Conservation (phyloP, 2,797 vertebrate species). For the Vultur gryphus region DNA sequence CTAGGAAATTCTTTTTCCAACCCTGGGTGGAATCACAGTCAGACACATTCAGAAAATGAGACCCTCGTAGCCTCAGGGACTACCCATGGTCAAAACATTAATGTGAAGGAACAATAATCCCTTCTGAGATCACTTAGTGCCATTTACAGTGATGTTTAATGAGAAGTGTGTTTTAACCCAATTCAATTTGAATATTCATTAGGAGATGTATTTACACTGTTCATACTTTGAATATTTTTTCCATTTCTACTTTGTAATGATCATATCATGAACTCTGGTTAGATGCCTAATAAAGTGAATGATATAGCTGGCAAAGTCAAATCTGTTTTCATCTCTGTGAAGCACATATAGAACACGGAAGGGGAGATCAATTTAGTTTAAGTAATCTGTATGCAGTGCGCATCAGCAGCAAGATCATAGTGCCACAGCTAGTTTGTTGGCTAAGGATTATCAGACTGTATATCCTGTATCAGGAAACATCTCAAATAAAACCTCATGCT, state of each 20-base stretch:
- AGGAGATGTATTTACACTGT: background rate
- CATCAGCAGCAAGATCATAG: background rate
- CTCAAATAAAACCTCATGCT: background rate
- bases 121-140: background rate
- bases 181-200: background rate
- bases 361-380: background rate
- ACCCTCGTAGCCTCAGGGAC: background rate
- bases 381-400: background rate
- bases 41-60: background rate
- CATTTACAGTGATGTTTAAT: background rate
- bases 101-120: background rate
- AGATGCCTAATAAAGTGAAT: background rate
- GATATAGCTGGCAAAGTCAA: background rate
- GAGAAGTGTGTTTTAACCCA: background rate
- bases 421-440: background rate
- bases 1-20: background rate
- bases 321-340: background rate
- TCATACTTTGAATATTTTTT: background rate
- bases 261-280: background rate
- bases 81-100: background rate
- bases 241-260: background rate
- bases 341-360: background rate
- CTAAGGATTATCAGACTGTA: background rate
- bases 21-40: background rate
- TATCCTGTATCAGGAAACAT: background rate